Evolutionary conservation across 2,888 invertebrate species (phyloP).

Genomic region (Eilema sororculum): DNA sequence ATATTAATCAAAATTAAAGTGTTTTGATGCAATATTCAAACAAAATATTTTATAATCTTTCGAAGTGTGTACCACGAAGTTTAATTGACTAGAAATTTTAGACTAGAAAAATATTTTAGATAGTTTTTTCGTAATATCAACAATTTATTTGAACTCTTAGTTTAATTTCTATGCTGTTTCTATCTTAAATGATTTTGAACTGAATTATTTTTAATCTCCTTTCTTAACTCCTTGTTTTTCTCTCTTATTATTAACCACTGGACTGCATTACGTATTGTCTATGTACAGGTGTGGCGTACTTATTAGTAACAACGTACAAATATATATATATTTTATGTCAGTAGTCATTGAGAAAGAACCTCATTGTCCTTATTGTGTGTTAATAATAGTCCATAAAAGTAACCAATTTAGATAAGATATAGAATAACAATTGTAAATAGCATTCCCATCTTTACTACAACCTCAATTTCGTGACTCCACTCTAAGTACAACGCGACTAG

Average conservation of each 20-base stretch:
- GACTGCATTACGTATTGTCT: not conserved
- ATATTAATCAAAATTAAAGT: not conserved
- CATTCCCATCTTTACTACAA: slow-evolving; percentile 39
- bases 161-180: not conserved
- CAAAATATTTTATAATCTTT: not conserved
- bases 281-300: not conserved
- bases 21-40: not conserved
- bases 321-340: not conserved
- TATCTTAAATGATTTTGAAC: not conserved
- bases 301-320: not conserved
- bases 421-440: slow-evolving; percentile 19
- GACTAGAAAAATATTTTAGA: slow-evolving; percentile 20
- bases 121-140: not conserved
- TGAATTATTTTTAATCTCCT: slow-evolving; percentile 3
- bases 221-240: not conserved
- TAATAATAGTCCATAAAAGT: not conserved
- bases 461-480: slow-evolving; percentile 56
- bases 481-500: slow-evolving; percentile 76
- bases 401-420: not conserved
- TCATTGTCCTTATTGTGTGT: not conserved
- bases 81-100: slow-evolving; percentile 28
- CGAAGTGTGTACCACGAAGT: not conserved
- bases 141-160: not conserved
- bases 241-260: not conserved
- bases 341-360: not conserved